Conservation (phyloP, 2,888 invertebrate genomes). For the Phorcus lineatus region DNA sequence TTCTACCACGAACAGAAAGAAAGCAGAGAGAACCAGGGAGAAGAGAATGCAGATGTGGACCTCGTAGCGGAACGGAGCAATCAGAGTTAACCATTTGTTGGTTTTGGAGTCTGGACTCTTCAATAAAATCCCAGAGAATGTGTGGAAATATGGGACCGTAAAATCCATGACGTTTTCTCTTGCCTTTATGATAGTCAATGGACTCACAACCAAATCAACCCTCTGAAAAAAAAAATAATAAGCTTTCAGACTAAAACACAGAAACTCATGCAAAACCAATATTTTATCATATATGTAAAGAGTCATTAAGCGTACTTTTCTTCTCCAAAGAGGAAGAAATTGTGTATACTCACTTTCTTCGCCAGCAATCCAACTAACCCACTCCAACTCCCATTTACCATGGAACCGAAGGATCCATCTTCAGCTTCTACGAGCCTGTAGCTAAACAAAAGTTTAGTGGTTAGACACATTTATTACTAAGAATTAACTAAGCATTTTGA, state of each 20-base stretch:
- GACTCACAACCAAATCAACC: not conserved
- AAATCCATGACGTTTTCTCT: not conserved
- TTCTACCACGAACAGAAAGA: conserved; percentile 1
- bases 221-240: not conserved
- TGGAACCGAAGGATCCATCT: not conserved
- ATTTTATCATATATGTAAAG: too few species aligned
- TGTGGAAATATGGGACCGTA: not conserved
- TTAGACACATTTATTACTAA: too few species aligned
- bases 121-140: not conserved
- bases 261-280: too few species aligned
- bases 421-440: not conserved
- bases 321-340: not conserved
- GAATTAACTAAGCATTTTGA: too few species aligned
- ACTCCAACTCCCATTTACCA: not conserved
- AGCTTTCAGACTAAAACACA: too few species aligned
- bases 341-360: not conserved
- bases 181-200: not conserved
- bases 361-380: not conserved
- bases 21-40: not conserved
- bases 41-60: conserved; percentile 17
- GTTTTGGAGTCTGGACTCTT: not conserved
- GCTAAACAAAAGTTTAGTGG: not conserved
- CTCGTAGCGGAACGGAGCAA: conserved; percentile 5
- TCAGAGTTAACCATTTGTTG: conserved; percentile 10
- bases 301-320: not conserved